Percentiles rank a stretch among this genome's conserved stretches.
Evolutionary conservation across 2,888 invertebrate species (phyloP).

Genomic region (Pogonocherus hispidulus): DNA sequence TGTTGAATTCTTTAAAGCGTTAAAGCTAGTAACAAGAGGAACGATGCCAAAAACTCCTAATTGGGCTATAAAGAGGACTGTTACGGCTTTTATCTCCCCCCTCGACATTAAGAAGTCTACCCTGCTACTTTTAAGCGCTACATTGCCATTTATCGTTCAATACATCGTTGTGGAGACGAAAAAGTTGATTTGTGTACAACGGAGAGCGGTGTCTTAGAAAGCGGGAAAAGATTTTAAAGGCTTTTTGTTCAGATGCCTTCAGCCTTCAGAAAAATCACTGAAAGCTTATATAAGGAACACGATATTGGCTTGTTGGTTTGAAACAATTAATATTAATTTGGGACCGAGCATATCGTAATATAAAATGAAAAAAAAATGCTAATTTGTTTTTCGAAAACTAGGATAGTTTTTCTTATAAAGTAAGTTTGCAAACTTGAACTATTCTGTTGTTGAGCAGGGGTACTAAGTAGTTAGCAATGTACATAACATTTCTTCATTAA

Average conservation of each 20-base stretch:
- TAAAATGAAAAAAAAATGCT: no score
- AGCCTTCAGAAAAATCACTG: no score
- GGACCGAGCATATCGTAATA: no score
- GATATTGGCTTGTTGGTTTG: no score
- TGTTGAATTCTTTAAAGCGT: conserved; percentile 1
- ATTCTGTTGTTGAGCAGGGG: no score
- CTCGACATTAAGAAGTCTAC: conserved; percentile 6
- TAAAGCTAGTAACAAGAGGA: conserved; percentile 18
- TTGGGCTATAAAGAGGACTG: conserved; percentile 27
- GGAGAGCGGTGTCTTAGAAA: background rate
- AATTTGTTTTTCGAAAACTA: no score
- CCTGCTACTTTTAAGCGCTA: conserved; percentile 18
- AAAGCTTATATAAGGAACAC: no score
- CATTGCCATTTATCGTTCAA: conserved; percentile 21
- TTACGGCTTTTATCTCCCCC: conserved; percentile 26
- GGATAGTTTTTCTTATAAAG: no score
- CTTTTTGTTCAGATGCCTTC: background rate
- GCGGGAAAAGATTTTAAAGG: background rate
- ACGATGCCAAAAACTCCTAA: conserved; percentile 24
- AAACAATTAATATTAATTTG: no score
- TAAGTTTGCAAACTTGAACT: no score
- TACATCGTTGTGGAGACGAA: conserved; percentile 11
- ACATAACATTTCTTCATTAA: no score
- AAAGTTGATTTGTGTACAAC: conserved; percentile 20
- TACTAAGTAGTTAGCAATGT: no score